A percentile compares a stretch with the other conserved stretches of the same genome.
Evolutionary conservation across 2,113 vertebrate genomes (phyloP).

Genomic region (Bufo bufo): DNA sequence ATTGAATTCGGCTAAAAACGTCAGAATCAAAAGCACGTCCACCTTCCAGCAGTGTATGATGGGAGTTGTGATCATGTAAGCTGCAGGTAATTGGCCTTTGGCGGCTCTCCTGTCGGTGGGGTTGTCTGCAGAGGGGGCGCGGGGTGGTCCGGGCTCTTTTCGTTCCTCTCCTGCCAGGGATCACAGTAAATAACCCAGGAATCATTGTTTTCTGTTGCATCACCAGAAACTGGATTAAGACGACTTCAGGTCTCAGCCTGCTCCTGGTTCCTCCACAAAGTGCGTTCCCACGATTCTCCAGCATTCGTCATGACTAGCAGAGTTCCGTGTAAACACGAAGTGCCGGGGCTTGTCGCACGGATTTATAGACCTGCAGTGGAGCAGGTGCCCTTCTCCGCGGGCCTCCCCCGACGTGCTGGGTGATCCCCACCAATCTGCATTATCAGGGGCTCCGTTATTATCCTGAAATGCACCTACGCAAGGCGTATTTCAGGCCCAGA

Average conservation of each 20-base stretch:
- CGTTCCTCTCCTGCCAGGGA: background rate
- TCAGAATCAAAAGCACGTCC: background rate
- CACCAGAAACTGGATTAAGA: slow-evolving; percentile 18
- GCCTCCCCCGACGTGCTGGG: too few relatives aligned
- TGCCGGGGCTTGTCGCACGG: slow-evolving; percentile 20
- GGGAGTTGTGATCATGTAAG: background rate
- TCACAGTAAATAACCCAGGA: slow-evolving; percentile 16
- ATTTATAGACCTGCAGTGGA: rapidly evolving
- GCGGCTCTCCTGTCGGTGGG: background rate
- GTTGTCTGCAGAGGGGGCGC: background rate
- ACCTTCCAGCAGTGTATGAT: background rate
- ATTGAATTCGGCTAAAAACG: too few relatives aligned
- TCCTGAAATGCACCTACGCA: too few relatives aligned
- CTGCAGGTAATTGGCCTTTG: background rate
- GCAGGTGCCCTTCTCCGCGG: background rate
- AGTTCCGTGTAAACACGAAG: background rate
- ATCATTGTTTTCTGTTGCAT: slow-evolving; percentile 22
- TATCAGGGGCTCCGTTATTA: too few relatives aligned
- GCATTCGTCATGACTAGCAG: slow-evolving; percentile 18
- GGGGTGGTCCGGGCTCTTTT: background rate
- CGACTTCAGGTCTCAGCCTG: slow-evolving; percentile 59
- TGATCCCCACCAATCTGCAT: too few relatives aligned
- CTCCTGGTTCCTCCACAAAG: background rate
- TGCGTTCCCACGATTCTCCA: slow-evolving; percentile 18
- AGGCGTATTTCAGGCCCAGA: too few relatives aligned